Conservation (phyloP, 2,888 invertebrate genomes). For the Oligia strigilis region DNA sequence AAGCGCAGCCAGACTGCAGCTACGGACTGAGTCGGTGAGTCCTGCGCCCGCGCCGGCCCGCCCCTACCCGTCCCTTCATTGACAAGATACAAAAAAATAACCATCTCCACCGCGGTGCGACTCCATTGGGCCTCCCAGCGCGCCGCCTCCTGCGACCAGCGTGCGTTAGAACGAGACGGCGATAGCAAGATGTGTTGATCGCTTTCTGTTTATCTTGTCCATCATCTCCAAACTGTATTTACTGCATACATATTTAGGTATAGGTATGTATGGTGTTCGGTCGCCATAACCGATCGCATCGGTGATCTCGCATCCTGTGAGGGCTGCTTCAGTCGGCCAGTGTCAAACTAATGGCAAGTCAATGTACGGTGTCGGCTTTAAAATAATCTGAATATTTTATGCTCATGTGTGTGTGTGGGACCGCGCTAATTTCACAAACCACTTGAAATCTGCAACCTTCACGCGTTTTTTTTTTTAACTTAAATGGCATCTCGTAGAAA, state of each 20-base stretch:
- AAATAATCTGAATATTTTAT: conserved; percentile 29
- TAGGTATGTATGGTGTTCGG: conserved; percentile 72
- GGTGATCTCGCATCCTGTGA: conserved; percentile 83
- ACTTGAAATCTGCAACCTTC: conserved; percentile 8
- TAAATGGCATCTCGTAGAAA: conserved; percentile 12
- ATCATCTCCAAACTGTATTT: conserved; percentile 84
- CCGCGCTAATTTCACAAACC: conserved; percentile 18
- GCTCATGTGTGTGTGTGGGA: background rate
- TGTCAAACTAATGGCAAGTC: conserved; percentile 69
- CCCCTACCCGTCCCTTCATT: conserved; percentile 89
- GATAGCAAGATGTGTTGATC: conserved; percentile 74
- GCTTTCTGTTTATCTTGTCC: conserved; percentile 88
- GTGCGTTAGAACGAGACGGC: conserved; percentile 78
- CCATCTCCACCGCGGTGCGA: conserved; percentile 80
- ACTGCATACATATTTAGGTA: conserved; percentile 76
- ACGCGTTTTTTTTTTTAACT: background rate
- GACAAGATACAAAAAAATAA: conserved; percentile 89
- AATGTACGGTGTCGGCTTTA: conserved; percentile 57
- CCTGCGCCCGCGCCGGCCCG: conserved; percentile 80
- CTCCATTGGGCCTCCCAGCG: conserved; percentile 79
- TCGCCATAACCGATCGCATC: conserved; percentile 85
- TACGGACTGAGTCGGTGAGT: conserved; percentile 71
- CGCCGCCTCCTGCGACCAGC: conserved; percentile 80
- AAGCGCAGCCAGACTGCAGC: conserved; percentile 80
- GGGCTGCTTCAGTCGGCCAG: conserved; percentile 70